Percentiles rank a stretch among this genome's conserved stretches.
Conservation (phyloP, 2,113 vertebrate genomes). For the Ammodytes marinus region DNA sequence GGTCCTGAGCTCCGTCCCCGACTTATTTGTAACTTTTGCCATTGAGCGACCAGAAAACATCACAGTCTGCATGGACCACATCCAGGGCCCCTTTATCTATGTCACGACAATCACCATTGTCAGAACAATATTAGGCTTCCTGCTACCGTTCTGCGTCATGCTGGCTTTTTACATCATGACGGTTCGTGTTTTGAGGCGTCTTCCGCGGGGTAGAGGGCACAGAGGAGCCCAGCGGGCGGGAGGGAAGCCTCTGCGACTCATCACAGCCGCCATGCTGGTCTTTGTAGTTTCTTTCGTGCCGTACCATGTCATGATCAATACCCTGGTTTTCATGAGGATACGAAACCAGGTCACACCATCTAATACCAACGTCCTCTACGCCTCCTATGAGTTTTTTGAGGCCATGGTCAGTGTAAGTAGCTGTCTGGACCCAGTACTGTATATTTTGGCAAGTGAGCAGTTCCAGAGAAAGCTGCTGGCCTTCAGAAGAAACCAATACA, state of each 20-base stretch:
- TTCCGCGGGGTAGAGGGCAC: constrained; percentile 58
- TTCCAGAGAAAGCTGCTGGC: constrained; percentile 75
- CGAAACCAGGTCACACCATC: constrained; percentile 61
- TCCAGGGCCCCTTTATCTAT: constrained; percentile 68
- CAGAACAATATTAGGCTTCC: constrained; percentile 79
- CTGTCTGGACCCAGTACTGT: constrained; percentile 87
- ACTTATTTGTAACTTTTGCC: constrained; percentile 77
- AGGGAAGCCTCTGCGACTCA: constrained; percentile 80
- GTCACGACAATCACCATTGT: constrained; percentile 67
- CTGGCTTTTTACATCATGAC: constrained; percentile 81
- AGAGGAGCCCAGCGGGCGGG: constrained; percentile 35
- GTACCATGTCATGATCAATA: constrained; percentile 84
- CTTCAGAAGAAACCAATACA: constrained; percentile 39
- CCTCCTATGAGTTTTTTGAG: constrained; percentile 82
- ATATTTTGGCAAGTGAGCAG: constrained; percentile 83
- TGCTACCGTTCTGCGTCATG: constrained; percentile 82
- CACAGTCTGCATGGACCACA: constrained; percentile 64
- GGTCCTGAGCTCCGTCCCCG: constrained; percentile 68
- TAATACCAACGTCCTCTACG: constrained; percentile 67
- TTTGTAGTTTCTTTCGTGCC: constrained; percentile 85
- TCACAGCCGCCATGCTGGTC: constrained; percentile 82
- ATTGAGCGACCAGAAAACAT: constrained; percentile 15
- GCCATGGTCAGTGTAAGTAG: constrained; percentile 84
- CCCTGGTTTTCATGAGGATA: constrained; percentile 78
- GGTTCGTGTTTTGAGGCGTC: constrained; percentile 72